A percentile compares a stretch with the other conserved stretches of the same genome.
Evolutionary conservation across 2,113 vertebrate species (phyloP).

Genomic region (Anseranas semipalmata): DNA sequence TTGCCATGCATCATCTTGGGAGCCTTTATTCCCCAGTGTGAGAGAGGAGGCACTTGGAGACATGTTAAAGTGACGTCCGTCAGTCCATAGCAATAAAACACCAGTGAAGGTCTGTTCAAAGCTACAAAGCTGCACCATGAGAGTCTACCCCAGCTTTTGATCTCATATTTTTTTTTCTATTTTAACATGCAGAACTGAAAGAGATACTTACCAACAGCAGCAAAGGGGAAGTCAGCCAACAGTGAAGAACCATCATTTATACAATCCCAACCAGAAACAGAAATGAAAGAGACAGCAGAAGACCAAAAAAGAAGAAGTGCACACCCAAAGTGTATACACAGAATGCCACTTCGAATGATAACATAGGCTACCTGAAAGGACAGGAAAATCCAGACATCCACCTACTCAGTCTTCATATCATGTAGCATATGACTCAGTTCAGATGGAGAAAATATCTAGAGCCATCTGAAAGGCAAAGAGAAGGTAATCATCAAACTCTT

Average conservation of each 20-base stretch:
- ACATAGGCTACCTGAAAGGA: conserved; percentile 28
- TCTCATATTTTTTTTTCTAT: not conserved
- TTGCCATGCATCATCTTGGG: not conserved
- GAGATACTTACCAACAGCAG: conserved; percentile 4
- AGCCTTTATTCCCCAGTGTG: not conserved
- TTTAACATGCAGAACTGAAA: conserved; percentile 56
- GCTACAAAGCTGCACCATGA: not conserved
- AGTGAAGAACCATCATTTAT: conserved; percentile 7
- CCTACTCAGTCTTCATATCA: conserved; percentile 1
- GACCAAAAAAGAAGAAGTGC: conserved; percentile 16
- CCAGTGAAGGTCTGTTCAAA: not conserved
- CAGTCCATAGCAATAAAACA: not conserved
- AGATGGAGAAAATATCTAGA: conserved; percentile 23
- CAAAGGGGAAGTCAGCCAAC: conserved; percentile 5
- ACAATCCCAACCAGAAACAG: not conserved
- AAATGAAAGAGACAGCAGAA: conserved; percentile 43
- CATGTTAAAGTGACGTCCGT: not conserved
- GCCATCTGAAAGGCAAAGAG: not conserved
- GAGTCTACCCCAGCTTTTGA: not conserved
- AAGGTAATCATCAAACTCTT: not conserved
- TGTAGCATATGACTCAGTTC: not conserved
- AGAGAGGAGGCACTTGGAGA: not conserved
- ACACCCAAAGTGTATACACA: not conserved
- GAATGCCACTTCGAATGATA: conserved; percentile 2
- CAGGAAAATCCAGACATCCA: conserved; percentile 54